Percentiles rank a stretch among this genome's conserved stretches.
These are phyloP conservation scores for Diceros bicornis DNA, from an alignment of 2,797 vertebrate genomes.

Conservation along the genomic window DNA sequence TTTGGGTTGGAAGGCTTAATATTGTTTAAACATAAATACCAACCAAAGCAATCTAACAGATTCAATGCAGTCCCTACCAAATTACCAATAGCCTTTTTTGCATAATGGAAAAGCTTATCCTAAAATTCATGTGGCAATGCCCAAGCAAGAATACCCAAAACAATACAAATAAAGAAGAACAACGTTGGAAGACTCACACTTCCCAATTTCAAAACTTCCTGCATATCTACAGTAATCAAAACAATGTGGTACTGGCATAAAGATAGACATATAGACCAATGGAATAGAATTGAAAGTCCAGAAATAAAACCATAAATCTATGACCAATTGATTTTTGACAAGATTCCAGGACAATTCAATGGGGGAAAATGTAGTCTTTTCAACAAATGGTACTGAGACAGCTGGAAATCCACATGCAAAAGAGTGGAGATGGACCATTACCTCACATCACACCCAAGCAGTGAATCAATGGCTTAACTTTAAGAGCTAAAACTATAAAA, in stretches of 20 bases:
- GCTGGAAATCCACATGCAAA: neutral
- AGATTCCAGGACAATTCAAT: neutral
- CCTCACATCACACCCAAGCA: neutral
- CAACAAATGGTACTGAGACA: constrained; percentile 4
- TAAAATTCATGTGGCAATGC: constrained; percentile 15
- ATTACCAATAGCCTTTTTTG: neutral
- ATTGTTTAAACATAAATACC: neutral
- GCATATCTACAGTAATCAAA: neutral
- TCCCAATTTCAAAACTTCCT: neutral
- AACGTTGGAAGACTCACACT: neutral
- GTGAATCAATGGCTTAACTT: neutral
- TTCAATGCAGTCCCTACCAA: neutral
- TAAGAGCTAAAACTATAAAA: neutral
- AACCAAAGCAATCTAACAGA: neutral
- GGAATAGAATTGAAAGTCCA: neutral
- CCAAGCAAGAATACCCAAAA: neutral
- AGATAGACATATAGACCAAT: neutral
- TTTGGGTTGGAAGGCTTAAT: neutral
- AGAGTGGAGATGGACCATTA: neutral
- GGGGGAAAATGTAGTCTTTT: neutral
- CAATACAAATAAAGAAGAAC: neutral
- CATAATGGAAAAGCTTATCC: neutral
- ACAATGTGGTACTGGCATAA: neutral
- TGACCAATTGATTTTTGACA: neutral
- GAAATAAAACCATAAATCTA: neutral